Evolutionary conservation across 2,888 invertebrate species (phyloP), one percentile per base, ranked within the genome.

Genomic region (Drosophila birchii): DNA sequence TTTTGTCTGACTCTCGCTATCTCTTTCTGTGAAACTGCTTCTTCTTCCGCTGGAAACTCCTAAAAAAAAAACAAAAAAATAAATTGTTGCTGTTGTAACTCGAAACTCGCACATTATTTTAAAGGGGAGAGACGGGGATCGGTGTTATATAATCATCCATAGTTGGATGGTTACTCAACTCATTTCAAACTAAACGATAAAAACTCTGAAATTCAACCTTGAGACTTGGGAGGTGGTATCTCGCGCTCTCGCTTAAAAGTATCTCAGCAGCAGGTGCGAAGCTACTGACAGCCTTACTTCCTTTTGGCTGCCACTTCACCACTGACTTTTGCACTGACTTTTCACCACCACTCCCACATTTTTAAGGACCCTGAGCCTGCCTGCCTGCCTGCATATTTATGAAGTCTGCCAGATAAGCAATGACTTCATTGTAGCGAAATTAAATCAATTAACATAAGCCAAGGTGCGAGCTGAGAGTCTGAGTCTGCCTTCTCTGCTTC

Each of bases 371-470:
- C 51, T 14, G 18, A 49, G 47, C 47, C 47, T 47, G 51, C 51
- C 57, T 72, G 47, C 47, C 47, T 47, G 51, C 51, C 57, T 72
- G 81, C 71, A 80, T 86, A 81, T 86, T 86, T 86, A 88, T 86
- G 81, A 86, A 77, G 78, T 73, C 61, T 59, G 44, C 45, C 61
- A 61, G 70, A 70, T 70, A 78, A 80, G 76, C 76, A 72, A 85
- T 86, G 88, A 84, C 86, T 86, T 86, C 86, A 88, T 88, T 86
- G 84, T 82, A 80, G 78, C 80, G 68, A 86, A 86, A 84, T 86
- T 84, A 86, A 86, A 88, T 86, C 87, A 86, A 86, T 86, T 86
- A 86, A 88, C 84, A 72, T 80, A 68, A 70, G 72, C 55, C 43
- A 57, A 78, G 78, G 86, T 84, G 84, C 72, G 78, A 86, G 75